Evolutionary conservation across 2,888 invertebrate species (phyloP), one percentile per base, ranked within the genome.

Genomic region (Oligia latruncula): DNA sequence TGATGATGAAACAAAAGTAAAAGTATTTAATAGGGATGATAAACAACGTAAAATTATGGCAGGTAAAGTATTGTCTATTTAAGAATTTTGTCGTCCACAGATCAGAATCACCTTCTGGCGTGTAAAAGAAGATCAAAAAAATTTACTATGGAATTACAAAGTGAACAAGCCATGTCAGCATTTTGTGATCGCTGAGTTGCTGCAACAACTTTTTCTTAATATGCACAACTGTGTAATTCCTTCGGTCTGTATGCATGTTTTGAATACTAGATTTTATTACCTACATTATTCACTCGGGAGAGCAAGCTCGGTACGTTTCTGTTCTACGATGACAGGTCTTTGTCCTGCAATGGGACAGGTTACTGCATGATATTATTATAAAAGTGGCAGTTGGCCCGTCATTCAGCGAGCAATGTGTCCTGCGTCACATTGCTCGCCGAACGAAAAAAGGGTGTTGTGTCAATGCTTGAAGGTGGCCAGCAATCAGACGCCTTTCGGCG

Each of bases 81-180:
- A 40, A 58, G 3, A 23, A 2, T 60, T 52, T 9, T 20, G 5
- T 0, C n/a, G 2, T 40, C 46, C 58, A 1, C 40, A 82, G 82
- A 4, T 82, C 13, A 82, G 84, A 74, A 9, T 88, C 0, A 81
- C 78, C 11, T 83, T 90, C 0, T 88, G 83, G 71, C 78, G 72
- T 20, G 49, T 87, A 11, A 87, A 87, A 66, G 85, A 77, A 29
- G 52, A 68, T 15, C 75, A 78, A 68, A 90, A 85, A 35, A 86
- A 23, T 52, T 4, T 77, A 9, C 62, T 91, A 2, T 90, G 82
- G 87, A 88, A 80, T 75, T 90, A 91, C 58, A 90, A 87, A 81
- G 46, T 90, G 17, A 78, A 85, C 46, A 84, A 88, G n/a, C 91
- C 91, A 0, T 91, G 91, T 71, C 88, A 90, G 29, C 91, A 91